phyloP scores from a whole-genome alignment of 2,113 vertebrate species.

The Redunca redunca region DNA sequence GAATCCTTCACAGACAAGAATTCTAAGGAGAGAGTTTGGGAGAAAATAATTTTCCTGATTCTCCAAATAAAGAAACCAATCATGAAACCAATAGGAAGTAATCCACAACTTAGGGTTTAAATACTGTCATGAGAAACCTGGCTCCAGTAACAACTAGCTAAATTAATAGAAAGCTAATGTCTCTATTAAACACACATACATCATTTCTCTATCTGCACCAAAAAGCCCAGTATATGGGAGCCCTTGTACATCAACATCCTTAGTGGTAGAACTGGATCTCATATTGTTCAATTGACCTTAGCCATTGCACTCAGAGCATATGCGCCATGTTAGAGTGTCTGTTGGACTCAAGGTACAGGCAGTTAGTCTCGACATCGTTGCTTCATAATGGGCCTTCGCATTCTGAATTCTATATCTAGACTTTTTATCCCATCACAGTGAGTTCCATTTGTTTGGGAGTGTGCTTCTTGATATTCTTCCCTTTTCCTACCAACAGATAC shows the following conservation, averaged over 20 bases:
- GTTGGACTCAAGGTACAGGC: not conserved
- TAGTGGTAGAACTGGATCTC: not conserved
- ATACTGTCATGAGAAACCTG: not conserved
- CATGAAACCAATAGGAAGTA: not conserved
- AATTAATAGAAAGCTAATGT: not conserved
- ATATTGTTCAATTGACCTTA: not conserved
- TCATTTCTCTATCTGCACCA: not conserved
- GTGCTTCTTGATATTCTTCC: not conserved
- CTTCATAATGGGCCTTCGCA: not conserved
- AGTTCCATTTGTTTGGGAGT: not conserved
- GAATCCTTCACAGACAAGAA: not conserved
- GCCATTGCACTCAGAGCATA: not conserved
- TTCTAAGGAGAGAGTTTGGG: not conserved
- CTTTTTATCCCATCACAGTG: not conserved
- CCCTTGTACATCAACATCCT: not conserved
- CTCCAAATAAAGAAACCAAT: not conserved
- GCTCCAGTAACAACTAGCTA: not conserved
- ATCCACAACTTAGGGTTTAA: not conserved
- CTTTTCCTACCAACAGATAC: not conserved
- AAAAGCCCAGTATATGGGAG: not conserved
- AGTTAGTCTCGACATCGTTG: not conserved
- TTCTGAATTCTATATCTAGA: not conserved
- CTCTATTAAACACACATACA: not conserved
- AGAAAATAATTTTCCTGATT: not conserved
- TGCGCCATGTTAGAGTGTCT: rapidly evolving